phyloP scores from a whole-genome alignment of 2,888 invertebrate genomes.

The Cheilosia vernalis region DNA sequence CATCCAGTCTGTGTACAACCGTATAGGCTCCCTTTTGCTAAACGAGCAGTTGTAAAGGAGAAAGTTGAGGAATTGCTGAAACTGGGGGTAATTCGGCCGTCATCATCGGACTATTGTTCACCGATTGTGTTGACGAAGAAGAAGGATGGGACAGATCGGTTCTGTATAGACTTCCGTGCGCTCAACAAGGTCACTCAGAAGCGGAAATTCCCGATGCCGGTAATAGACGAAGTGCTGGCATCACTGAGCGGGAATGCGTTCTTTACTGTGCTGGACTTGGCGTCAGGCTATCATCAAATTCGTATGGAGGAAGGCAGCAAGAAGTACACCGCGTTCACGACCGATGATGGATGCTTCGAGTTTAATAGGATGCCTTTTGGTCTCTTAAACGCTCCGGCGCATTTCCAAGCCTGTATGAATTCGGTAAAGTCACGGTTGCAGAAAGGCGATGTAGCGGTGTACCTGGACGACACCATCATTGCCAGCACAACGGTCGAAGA shows the following conservation, averaged over 20 bases:
- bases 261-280: neutral
- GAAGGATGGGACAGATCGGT: conserved; percentile 34
- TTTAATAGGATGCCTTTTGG: conserved; percentile 1
- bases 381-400: neutral
- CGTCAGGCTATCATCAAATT: neutral
- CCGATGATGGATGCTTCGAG: neutral
- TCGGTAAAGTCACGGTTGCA: neutral
- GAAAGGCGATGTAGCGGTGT: neutral
- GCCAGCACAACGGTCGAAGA: too few species aligned
- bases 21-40: conserved; percentile 27
- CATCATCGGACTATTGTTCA: conserved; percentile 77
- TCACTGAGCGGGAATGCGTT: neutral
- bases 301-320: neutral
- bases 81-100: conserved; percentile 76
- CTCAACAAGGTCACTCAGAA: neutral
- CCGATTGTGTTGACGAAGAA: conserved; percentile 74
- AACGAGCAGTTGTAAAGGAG: conserved; percentile 15
- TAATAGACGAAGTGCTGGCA: conserved; percentile 67
- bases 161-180: conserved; percentile 76
- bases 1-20: neutral
- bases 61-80: conserved; percentile 75
- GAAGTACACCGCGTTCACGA: neutral
- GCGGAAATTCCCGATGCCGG: neutral
- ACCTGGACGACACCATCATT: too few species aligned
- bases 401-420: conserved; percentile 8